Evolutionary conservation across 2,888 invertebrate genomes (phyloP), one percentile per base, ranked within the genome.

Genomic region (Rhimphoctona megacephalus): DNA sequence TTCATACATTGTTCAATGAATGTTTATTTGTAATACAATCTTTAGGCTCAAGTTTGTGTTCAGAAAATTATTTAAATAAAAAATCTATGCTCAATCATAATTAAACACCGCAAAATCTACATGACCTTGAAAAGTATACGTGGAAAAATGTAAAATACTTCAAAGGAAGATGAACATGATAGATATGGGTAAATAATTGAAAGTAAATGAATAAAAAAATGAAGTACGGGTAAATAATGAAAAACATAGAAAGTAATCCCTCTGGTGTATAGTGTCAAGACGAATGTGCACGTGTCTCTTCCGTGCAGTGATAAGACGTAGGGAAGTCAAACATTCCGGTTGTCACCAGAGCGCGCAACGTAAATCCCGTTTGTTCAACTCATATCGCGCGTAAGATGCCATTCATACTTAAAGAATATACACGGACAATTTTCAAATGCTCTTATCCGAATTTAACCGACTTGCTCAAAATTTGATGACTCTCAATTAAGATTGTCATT

Each of bases 221-320:
- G n/a, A 54, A 4, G 17, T 14, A 4, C 19, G 9, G 19, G 9
- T 8, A 36, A 19, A 25, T 39, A 54, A 69, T 52, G 17, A 61
- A 33, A 49, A 30, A 73, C 36, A 36, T 64, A n/a, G 25, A 73
- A 54, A 52, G 43, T 43, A 2, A 14, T 52, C 30, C 46, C 22
- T 61, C 46, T 14, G 30, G 39, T 49, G 52, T 17, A 39, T 25
- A 36, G 8, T 49, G n/a, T 64, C 72, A 70, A 79, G 67, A 79
- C 46, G 67, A 79, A 73, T 73, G 73, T 73, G 46, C 83, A 79
- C 79, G 83, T 83, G 79, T 83, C 83, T 79, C 57, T 46, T 73
- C 43, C 66, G 66, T 82, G 82, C 76, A 6, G 6, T 39, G 66
- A 52, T 52, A 73, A 46, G 66, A 61, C 22, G 5, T 33, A 11